Evolutionary conservation across 2,888 invertebrate genomes (phyloP), one percentile per base, ranked within the genome.

Genomic region (Eledone cirrhosa): DNA sequence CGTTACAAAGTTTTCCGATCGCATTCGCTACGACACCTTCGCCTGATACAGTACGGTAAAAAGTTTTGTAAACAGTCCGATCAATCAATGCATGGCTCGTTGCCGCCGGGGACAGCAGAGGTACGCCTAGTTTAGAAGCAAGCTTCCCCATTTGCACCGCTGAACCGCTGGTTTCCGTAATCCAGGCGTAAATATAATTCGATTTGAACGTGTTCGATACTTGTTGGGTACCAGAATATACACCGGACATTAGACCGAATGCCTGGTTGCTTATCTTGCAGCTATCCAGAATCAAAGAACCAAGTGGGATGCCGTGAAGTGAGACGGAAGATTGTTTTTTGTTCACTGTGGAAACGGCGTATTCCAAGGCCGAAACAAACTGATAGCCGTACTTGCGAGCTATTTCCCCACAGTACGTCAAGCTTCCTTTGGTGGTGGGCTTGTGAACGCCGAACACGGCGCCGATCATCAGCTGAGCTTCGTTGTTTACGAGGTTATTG

Each of bases 41-140:
- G 4, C 88, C 86, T 72, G 87, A 88, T 0, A 88, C 81, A 11
- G 89, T 88, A 69, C 88, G 78, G 78, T 85, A 83, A 80, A 88
- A 88, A 11, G 85, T 86, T 22, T 85, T 85, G 78, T 82, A 87
- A 11, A 82, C 79, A 3, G 83, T 81, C 33, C 82, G 81, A 77
- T 86, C 80, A 33, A 83, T 81, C 67, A 89, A 85, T 7, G 77
- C 77, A 8, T 82, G 80, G 41, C 85, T 82, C 2, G 86, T 84
- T 2, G 88, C 85, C 59, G 86, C 82, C 2, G 87, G 85, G 78
- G 87, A 87, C 78, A 91, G 87, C 84, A 93, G 92, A 2, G 93
- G 92, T 27, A 93, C 90, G 77, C 91, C 89, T 85, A 93, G 79
- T 24, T 82, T 81, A n/a, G 80, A 83, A 16, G 93, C 88, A 83